Percentiles rank a stretch among this genome's conserved stretches.
These are phyloP conservation scores for Malaclemys terrapin DNA, from an alignment of 2,113 vertebrate species.

Conservation along the genomic window DNA sequence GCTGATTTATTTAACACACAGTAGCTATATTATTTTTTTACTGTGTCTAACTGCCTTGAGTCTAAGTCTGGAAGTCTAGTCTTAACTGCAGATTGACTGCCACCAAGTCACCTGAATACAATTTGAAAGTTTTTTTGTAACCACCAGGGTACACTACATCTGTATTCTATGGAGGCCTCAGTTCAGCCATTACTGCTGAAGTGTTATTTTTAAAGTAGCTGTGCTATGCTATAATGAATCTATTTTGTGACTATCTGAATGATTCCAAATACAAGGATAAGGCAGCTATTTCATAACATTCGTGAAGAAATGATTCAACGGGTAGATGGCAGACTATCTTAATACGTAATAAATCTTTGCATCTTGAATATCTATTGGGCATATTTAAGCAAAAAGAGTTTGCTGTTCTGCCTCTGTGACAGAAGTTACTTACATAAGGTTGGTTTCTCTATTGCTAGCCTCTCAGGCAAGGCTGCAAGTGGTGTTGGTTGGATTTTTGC, in stretches of 20 bases:
- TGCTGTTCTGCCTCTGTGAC: background rate
- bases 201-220: background rate
- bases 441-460: constrained; percentile 72
- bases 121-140: background rate
- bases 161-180: background rate
- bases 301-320: background rate
- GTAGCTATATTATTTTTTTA: background rate
- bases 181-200: background rate
- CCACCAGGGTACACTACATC: background rate
- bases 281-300: background rate
- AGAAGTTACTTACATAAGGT: constrained; percentile 56
- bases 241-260: background rate
- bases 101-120: no score
- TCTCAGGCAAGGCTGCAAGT: constrained; percentile 74
- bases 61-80: background rate
- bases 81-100: background rate
- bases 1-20: background rate
- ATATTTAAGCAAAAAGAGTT: background rate
- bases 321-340: background rate
- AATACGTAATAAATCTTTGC: background rate
- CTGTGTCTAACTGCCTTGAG: background rate
- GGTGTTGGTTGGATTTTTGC: constrained; percentile 88
- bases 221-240: background rate
- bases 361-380: background rate
- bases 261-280: background rate